phyloP scores from a whole-genome alignment of 2,113 vertebrate species.

The Pollimyrus isidori region DNA sequence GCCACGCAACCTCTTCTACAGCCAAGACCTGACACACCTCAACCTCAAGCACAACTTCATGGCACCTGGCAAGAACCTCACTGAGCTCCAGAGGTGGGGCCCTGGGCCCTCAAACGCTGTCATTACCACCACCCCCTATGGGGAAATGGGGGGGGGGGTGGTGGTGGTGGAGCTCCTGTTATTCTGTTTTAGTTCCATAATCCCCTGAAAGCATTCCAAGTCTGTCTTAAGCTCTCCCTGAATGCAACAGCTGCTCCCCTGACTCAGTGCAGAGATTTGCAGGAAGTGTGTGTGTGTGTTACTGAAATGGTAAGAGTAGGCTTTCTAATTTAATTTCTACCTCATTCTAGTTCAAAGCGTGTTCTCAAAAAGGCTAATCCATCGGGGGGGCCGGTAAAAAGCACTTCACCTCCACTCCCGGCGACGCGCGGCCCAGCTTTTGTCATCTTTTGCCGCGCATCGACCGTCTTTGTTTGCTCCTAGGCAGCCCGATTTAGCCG shows the following conservation, averaged over 20 bases:
- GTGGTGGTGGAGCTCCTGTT: not conserved
- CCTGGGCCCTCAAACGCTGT: not conserved
- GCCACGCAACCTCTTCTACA: constrained; percentile 91
- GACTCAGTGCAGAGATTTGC: not conserved
- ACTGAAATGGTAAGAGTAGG: not conserved
- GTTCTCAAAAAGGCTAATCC: not conserved
- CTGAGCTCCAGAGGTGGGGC: constrained; percentile 81
- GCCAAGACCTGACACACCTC: constrained; percentile 97
- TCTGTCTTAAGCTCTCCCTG: constrained; percentile 1
- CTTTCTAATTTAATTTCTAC: not conserved
- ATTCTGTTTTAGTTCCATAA: constrained; percentile 3
- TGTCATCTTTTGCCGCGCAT: not conserved
- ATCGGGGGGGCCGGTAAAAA: not conserved
- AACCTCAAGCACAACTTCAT: constrained; percentile 97
- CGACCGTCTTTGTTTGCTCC: not conserved
- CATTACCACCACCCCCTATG: not conserved
- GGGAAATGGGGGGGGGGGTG: not conserved
- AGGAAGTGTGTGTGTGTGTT: not conserved
- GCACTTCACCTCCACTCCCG: not conserved
- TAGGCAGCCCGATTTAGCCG: not conserved
- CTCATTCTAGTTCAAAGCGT: not conserved
- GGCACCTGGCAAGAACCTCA: constrained; percentile 67
- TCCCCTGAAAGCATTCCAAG: constrained; percentile 9
- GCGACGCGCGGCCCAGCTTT: not conserved
- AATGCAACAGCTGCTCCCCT: constrained; percentile 1